Base-by-base conservation (phyloP, 2,797 vertebrate genomes). In the Sebastes aleutianus region DNA sequence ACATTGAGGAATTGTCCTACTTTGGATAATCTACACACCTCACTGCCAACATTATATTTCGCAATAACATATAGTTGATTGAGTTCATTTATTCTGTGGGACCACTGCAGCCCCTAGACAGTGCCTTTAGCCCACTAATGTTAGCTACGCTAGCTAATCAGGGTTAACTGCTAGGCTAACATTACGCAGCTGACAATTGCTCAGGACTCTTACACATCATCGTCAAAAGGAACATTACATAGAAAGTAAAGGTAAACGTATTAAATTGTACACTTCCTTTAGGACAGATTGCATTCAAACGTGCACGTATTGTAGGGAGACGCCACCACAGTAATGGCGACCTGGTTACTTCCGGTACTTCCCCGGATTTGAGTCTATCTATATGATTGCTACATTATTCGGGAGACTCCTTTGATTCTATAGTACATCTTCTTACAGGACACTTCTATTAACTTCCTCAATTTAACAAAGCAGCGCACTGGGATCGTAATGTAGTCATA, bases 401-500 rank as follows among this genome's bases (percentile, higher is more conserved):
- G 1, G 10, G 5, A 39, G 8, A 61, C 11, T n/a, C 32, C 22
- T 6, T 2, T 62, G 24, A 71, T 24, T 24, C 57, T 29, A 31
- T 47, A 7, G 65, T 79, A 9, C 61, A 65, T 89, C 82, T 82
- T 69, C 69, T 69, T 1, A 2, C 1, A 20, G 79, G 70, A 67
- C 79, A 80, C 75, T 80, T 82, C 59, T 47, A 76, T 86, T 85
- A 80, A 87, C 74, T 65, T 68, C 54, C 64, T 76, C 59, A n/a
- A 24, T 86, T 86, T 62, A 74, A 81, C 70, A 58, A 80, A 82
- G 73, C 70, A 34, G 73, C 9, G 0, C 69, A 29, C 26, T 24
- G 72, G 78, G 70, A 56, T 36, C 14, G 27, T 67, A 64, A 76
- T 75, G 31, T 16, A 80, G 59, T 78, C 80, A 27, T 53, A 56